Percentiles rank a stretch among this genome's conserved stretches.
These are phyloP conservation scores for Scomber japonicus DNA, from an alignment of 2,113 vertebrate species.

Conservation along the genomic window DNA sequence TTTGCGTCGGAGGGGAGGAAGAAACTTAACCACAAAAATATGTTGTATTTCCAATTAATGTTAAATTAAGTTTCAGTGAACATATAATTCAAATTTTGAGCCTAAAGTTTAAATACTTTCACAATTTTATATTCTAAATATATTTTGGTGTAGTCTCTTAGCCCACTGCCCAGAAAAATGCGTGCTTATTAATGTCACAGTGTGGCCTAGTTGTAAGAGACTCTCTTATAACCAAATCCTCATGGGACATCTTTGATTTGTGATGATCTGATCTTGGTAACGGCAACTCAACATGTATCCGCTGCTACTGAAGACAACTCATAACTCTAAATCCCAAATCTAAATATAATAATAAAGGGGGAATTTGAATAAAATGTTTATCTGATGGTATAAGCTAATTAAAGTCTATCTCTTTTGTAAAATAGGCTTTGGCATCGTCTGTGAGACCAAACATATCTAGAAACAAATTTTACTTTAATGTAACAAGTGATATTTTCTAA, in stretches of 20 bases:
- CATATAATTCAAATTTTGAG: too few relatives aligned
- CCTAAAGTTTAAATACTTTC: too few relatives aligned
- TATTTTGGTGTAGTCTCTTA: constrained; percentile 5
- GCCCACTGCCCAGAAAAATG: neutral
- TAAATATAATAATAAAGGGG: constrained; percentile 1
- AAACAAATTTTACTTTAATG: too few relatives aligned
- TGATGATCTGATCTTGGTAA: constrained; percentile 35
- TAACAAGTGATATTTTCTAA: too few relatives aligned
- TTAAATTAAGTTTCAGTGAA: too few relatives aligned
- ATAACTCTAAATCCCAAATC: neutral
- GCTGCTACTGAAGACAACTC: constrained; percentile 3
- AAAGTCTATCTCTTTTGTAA: neutral
- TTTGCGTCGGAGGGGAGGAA: too few relatives aligned
- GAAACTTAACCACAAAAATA: too few relatives aligned
- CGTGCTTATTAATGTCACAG: constrained; percentile 27
- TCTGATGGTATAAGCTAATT: constrained; percentile 10
- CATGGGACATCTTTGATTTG: constrained; percentile 41
- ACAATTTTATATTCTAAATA: neutral
- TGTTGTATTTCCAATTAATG: too few relatives aligned
- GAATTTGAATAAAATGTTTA: constrained; percentile 15
- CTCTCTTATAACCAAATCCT: constrained; percentile 18
- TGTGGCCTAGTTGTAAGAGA: constrained; percentile 30
- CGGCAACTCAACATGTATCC: constrained; percentile 13
- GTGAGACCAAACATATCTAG: neutral
- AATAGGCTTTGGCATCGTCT: too few relatives aligned